phyloP scores from a whole-genome alignment of 2,113 vertebrate species.

The Microcebus ravelobensis region DNA sequence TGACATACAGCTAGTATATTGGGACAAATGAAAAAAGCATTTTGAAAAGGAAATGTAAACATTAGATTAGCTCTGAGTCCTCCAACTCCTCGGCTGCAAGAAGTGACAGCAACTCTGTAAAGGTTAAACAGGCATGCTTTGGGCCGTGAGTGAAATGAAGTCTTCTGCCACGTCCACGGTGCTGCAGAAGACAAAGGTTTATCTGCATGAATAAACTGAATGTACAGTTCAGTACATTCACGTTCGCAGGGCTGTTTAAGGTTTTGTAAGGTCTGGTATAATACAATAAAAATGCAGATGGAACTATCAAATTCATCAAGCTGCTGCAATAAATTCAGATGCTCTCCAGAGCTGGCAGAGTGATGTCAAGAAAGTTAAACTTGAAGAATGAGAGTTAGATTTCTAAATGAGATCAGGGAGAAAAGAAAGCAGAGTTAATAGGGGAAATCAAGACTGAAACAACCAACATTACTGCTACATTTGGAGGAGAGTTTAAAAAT shows the following conservation, averaged over 20 bases:
- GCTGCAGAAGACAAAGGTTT: slow-evolving; percentile 59
- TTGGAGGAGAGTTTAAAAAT: slow-evolving; percentile 60
- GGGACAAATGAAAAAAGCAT: slow-evolving; percentile 66
- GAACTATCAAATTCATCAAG: slow-evolving; percentile 68
- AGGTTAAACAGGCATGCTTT: slow-evolving; percentile 73
- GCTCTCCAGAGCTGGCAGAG: slow-evolving; percentile 54
- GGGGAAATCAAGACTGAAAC: slow-evolving; percentile 48
- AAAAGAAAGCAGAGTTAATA: slow-evolving; percentile 67
- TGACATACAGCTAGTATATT: slow-evolving; percentile 74
- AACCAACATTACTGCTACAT: background rate
- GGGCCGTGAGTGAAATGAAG: slow-evolving; percentile 74
- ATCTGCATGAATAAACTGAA: slow-evolving; percentile 70
- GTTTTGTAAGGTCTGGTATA: slow-evolving; percentile 39
- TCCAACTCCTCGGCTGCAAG: background rate
- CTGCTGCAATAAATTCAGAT: slow-evolving; percentile 54
- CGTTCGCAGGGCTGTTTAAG: slow-evolving; percentile 62
- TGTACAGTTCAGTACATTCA: slow-evolving; percentile 47
- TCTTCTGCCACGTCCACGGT: slow-evolving; percentile 59
- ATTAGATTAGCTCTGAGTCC: slow-evolving; percentile 55
- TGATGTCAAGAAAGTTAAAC: slow-evolving; percentile 73
- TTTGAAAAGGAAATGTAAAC: slow-evolving; percentile 71
- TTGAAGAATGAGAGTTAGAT: slow-evolving; percentile 59
- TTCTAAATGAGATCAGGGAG: slow-evolving; percentile 66
- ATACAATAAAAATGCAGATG: slow-evolving; percentile 74
- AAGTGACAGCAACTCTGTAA: slow-evolving; percentile 73